A percentile compares a stretch with the other conserved stretches of the same genome.
phyloP scores from a whole-genome alignment of 2,888 invertebrate species.

The Ellobium chinense region DNA sequence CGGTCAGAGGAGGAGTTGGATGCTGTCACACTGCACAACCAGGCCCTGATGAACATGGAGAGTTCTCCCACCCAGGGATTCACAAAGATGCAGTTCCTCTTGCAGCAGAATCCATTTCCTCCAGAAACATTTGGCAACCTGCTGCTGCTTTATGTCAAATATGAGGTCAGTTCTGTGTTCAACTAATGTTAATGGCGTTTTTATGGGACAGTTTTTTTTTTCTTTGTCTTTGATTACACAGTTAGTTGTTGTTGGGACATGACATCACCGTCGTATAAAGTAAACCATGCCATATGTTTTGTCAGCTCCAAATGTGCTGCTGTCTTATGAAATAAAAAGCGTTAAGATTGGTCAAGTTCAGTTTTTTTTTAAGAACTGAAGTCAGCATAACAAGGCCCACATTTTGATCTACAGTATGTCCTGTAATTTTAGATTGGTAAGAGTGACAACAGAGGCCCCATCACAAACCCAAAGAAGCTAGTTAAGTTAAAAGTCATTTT shows the following conservation, averaged over 20 bases:
- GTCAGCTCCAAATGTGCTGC: not conserved
- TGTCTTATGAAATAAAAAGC: not conserved
- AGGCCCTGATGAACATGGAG: conserved; percentile 95
- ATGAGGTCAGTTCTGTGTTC: conserved; percentile 83
- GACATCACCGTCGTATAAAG: too few relatives aligned
- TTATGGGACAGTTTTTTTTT: not conserved
- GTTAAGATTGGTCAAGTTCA: conserved; percentile 90
- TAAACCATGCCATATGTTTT: too few relatives aligned
- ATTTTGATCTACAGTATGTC: not conserved
- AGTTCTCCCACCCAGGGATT: conserved; percentile 94
- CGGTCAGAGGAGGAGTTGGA: conserved; percentile 97
- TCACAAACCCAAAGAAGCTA: too few relatives aligned
- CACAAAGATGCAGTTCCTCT: conserved; percentile 94
- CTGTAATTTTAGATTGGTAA: too few relatives aligned
- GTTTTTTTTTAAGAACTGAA: conserved; percentile 96
- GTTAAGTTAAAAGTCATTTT: too few relatives aligned
- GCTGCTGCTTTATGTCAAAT: conserved; percentile 95
- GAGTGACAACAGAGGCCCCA: too few relatives aligned
- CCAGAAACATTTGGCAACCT: conserved; percentile 98
- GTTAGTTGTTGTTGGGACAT: not conserved
- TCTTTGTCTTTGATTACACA: not conserved
- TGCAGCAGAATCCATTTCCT: conserved; percentile 97
- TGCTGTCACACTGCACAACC: conserved; percentile 97
- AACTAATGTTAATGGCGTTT: not conserved
- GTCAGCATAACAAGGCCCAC: conserved; percentile 61